These are phyloP conservation scores for Stichodactyla helianthus DNA, from an alignment of 64 coral and sea anemone genomes.

Conservation along the genomic window DNA sequence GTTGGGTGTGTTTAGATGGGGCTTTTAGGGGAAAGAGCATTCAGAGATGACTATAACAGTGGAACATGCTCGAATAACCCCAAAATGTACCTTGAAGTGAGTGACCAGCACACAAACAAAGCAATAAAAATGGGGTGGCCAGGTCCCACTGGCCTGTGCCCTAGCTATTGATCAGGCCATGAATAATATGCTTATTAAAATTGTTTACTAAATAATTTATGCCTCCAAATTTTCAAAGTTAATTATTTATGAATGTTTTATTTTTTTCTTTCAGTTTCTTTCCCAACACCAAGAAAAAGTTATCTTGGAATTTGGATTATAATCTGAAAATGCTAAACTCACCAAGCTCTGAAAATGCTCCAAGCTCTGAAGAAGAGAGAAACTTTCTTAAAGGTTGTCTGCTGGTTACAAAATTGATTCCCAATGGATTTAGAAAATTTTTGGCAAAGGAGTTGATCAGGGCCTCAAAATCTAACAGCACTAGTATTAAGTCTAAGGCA, in stretches of 20 bases:
- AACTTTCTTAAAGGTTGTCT: conserved; percentile 3
- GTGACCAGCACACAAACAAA: too few relatives aligned
- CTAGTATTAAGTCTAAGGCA: neutral
- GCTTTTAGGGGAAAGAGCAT: too few relatives aligned
- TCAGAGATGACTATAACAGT: too few relatives aligned
- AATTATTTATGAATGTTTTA: neutral
- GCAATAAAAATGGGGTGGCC: too few relatives aligned
- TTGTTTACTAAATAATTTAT: too few relatives aligned
- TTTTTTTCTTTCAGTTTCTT: neutral
- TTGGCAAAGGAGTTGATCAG: neutral
- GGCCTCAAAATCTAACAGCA: neutral
- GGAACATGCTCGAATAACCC: too few relatives aligned
- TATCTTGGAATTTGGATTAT: neutral
- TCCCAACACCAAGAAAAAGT: neutral
- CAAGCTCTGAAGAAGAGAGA: neutral
- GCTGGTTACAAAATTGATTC: neutral
- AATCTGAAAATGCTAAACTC: neutral
- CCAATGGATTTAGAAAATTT: neutral
- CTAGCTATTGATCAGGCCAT: too few relatives aligned
- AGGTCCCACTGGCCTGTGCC: too few relatives aligned
- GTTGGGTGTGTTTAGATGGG: too few relatives aligned
- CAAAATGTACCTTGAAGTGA: too few relatives aligned
- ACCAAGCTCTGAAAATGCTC: neutral
- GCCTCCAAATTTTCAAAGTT: too few relatives aligned
- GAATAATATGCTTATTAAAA: too few relatives aligned